phyloP scores from a whole-genome alignment of 2,113 vertebrate genomes.

The Zapus hudsonius region DNA sequence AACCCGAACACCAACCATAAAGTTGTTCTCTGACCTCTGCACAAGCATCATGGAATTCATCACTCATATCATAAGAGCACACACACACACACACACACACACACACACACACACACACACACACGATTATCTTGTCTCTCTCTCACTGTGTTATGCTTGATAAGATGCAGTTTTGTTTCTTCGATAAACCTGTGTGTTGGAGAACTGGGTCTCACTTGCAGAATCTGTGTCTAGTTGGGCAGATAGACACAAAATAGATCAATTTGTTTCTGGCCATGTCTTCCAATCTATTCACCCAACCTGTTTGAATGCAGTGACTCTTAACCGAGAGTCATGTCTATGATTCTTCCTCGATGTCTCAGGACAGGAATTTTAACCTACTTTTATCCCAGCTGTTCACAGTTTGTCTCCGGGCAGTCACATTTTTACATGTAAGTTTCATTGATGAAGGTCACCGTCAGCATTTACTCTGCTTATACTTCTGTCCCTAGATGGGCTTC shows the following conservation, averaged over 20 bases:
- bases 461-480: not conserved
- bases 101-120: no score
- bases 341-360: not conserved
- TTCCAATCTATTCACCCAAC: not conserved
- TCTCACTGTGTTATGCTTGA: not conserved
- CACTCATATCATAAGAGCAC: no score
- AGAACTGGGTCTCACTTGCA: not conserved
- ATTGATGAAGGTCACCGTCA: not conserved
- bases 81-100: no score
- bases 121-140: not conserved
- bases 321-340: not conserved
- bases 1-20: no score
- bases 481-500: not conserved
- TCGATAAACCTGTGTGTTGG: not conserved
- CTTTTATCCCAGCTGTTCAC: conserved; percentile 6
- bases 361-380: not conserved
- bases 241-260: not conserved
- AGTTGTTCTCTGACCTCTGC: no score
- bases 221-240: not conserved
- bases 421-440: not conserved
- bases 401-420: not conserved
- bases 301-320: not conserved
- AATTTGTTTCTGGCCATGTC: not conserved
- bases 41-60: no score
- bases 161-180: not conserved